These are phyloP conservation scores for Dromaius novaehollandiae DNA, from an alignment of 2,113 vertebrate species.

Conservation along the genomic window DNA sequence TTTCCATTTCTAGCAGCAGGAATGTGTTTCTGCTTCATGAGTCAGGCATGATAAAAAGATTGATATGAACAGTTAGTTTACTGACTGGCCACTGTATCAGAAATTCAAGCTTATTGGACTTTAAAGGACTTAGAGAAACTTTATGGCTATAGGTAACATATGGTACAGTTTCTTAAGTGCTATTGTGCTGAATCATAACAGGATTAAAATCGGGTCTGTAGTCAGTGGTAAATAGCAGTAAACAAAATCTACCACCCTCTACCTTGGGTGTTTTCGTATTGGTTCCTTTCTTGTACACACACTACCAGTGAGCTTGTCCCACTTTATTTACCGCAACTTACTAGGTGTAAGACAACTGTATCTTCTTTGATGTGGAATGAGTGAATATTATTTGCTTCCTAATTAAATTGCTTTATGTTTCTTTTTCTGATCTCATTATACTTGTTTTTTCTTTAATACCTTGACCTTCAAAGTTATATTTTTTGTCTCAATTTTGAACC, in stretches of 20 bases:
- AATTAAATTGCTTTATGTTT: background rate
- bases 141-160: background rate
- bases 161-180: background rate
- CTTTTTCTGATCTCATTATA: background rate
- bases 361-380: background rate
- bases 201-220: background rate
- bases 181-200: background rate
- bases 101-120: background rate
- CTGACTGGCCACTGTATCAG: background rate
- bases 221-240: background rate
- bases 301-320: background rate
- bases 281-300: background rate
- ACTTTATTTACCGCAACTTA: background rate
- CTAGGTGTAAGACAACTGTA: background rate
- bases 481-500: background rate
- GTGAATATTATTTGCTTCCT: background rate
- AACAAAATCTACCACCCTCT: background rate
- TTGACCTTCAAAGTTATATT: background rate
- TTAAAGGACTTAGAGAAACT: background rate
- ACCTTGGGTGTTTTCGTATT: background rate
- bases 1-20: background rate
- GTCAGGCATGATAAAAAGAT: background rate
- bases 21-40: constrained; percentile 22
- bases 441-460: background rate
- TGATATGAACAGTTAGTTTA: background rate